A percentile compares a stretch with the other conserved stretches of the same genome.
These are phyloP conservation scores for Willowsia nigromaculata DNA, from an alignment of 2,888 invertebrate species.

Conservation along the genomic window DNA sequence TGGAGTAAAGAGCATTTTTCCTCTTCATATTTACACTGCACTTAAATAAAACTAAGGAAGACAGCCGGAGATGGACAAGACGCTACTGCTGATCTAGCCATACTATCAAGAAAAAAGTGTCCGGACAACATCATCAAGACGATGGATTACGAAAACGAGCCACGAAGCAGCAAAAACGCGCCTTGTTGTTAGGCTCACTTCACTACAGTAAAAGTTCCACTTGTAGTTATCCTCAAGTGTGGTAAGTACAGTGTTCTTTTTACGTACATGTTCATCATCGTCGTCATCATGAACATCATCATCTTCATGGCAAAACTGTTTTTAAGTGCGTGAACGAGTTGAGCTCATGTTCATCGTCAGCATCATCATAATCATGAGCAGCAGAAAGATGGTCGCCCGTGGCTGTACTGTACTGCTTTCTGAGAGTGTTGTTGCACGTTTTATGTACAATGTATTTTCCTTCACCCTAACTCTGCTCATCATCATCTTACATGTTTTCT, in stretches of 20 bases:
- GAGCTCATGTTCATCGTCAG: conserved; percentile 49
- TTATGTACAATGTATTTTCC: conserved; percentile 39
- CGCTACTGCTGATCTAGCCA: neutral
- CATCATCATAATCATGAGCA: conserved; percentile 23
- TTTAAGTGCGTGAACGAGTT: conserved; percentile 47
- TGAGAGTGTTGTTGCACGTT: neutral
- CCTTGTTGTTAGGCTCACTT: neutral
- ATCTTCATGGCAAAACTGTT: neutral
- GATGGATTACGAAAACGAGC: neutral
- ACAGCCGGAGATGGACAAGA: neutral
- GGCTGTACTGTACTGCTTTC: conserved; percentile 25
- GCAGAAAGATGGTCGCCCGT: conserved; percentile 32
- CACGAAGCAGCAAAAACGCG: conserved; percentile 22
- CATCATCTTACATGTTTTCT: conserved; percentile 3
- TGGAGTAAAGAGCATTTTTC: conserved; percentile 40
- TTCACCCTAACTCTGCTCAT: neutral
- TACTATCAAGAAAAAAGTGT: neutral
- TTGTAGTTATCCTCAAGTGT: conserved; percentile 7
- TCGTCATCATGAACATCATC: neutral
- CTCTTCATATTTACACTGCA: conserved; percentile 51
- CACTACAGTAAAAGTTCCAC: conserved; percentile 24
- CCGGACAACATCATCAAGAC: conserved; percentile 28
- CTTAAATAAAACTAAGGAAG: conserved; percentile 39
- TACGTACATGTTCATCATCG: conserved; percentile 18
- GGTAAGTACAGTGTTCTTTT: neutral